phyloP scores from a whole-genome alignment of 2,888 invertebrate genomes.

The Miltochrista miniata region DNA sequence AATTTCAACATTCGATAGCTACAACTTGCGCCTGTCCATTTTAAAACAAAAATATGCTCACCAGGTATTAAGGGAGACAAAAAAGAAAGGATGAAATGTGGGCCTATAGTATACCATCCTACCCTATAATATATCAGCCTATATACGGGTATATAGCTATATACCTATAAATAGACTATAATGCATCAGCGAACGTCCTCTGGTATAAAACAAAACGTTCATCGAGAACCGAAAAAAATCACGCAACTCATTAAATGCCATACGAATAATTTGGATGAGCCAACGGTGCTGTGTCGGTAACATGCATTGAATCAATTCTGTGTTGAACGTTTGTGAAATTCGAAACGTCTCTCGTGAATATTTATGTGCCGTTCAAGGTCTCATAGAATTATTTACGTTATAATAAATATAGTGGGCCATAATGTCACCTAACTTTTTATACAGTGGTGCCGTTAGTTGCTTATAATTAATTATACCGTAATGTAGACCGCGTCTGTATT shows the following conservation, averaged over 20 bases:
- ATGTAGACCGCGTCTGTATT: no score
- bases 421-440: constrained; percentile 39
- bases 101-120: no score
- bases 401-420: constrained; percentile 41
- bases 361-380: constrained; percentile 67
- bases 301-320: constrained; percentile 62
- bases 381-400: constrained; percentile 47
- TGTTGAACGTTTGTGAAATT: constrained; percentile 62
- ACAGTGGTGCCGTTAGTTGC: constrained; percentile 35
- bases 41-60: no score
- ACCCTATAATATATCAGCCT: no score
- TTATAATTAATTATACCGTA: constrained; percentile 19
- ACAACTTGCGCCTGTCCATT: no score
- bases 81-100: no score
- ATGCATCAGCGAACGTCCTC: no score
- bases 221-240: constrained; percentile 30
- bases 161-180: no score
- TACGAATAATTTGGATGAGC: constrained; percentile 59
- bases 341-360: constrained; percentile 61
- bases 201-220: constrained; percentile 22
- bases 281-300: constrained; percentile 68
- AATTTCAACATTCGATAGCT: no score
- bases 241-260: constrained; percentile 65
- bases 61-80: no score
- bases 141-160: no score